phyloP scores from a whole-genome alignment of 2,888 invertebrate genomes.

The Caenorhabditis doughertyi region DNA sequence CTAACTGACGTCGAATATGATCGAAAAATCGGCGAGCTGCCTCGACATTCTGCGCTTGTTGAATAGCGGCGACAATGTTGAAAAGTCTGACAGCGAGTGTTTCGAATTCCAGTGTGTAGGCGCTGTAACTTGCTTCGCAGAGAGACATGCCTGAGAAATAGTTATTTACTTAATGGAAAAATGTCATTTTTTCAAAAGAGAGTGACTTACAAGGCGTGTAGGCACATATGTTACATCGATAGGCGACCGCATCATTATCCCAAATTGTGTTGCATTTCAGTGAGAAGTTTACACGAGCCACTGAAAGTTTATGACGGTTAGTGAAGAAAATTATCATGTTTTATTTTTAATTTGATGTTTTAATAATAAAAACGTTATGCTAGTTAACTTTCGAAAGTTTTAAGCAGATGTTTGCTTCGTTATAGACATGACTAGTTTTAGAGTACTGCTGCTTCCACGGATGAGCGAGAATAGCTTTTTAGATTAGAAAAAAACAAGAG shows the following conservation, averaged over 20 bases:
- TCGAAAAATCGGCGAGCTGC: constrained; percentile 57
- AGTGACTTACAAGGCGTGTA: constrained; percentile 85
- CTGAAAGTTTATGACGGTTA: too few species aligned
- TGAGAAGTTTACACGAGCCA: constrained; percentile 72
- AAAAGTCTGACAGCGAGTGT: constrained; percentile 71
- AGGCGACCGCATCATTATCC: constrained; percentile 99
- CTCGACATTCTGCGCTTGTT: constrained; percentile 27
- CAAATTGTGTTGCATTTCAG: constrained; percentile 96
- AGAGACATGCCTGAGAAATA: constrained; percentile 79
- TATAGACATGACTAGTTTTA: too few species aligned
- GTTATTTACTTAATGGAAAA: too few species aligned
- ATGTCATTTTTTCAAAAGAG: too few species aligned
- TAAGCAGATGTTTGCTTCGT: too few species aligned
- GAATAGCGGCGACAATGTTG: constrained; percentile 68
- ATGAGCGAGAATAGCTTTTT: too few species aligned
- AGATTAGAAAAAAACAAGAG: too few species aligned
- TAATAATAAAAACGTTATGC: too few species aligned
- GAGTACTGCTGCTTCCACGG: too few species aligned
- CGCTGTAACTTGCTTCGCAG: constrained; percentile 75
- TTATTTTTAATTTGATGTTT: too few species aligned
- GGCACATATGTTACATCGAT: constrained; percentile 96
- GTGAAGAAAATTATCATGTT: too few species aligned
- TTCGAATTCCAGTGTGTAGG: constrained; percentile 77
- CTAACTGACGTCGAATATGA: constrained; percentile 4
- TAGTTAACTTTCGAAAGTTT: too few species aligned